phyloP scores from a whole-genome alignment of 2,113 vertebrate genomes.

The Azemiops feae region DNA sequence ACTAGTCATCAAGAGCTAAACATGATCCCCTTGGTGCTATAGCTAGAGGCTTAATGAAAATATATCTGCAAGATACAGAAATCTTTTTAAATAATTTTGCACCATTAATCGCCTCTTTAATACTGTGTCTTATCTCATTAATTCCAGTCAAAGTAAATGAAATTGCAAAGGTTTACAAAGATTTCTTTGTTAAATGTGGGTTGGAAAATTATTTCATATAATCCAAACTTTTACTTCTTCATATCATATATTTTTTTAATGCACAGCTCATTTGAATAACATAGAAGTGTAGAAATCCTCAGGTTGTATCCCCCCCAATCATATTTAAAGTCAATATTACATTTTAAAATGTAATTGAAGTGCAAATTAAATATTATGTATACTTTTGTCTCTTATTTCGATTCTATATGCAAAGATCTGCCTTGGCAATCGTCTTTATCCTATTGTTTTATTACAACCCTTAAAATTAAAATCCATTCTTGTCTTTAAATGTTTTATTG shows the following conservation, averaged over 20 bases:
- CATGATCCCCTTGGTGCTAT: conserved; percentile 55
- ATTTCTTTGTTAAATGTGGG: conserved; percentile 38
- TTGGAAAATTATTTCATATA: conserved; percentile 54
- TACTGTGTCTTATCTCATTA: conserved; percentile 63
- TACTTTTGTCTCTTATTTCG: conserved; percentile 68
- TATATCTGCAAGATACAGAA: conserved; percentile 58
- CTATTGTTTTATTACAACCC: conserved; percentile 65
- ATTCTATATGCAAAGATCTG: conserved; percentile 55
- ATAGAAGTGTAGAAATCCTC: conserved; percentile 38
- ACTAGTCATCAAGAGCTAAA: conserved; percentile 48
- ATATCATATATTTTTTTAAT: conserved; percentile 30
- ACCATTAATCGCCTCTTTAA: conserved; percentile 66
- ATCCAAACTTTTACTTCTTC: conserved; percentile 53
- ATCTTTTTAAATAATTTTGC: conserved; percentile 56
- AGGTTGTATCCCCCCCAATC: conserved; percentile 54
- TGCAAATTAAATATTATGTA: conserved; percentile 73
- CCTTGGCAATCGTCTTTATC: conserved; percentile 65
- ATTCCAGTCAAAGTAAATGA: conserved; percentile 60
- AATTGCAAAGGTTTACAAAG: conserved; percentile 45
- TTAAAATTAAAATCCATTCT: conserved; percentile 72
- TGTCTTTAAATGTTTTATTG: conserved; percentile 65
- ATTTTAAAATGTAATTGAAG: conserved; percentile 56
- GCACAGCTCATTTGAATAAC: conserved; percentile 49
- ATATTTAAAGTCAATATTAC: conserved; percentile 66
- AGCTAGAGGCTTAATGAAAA: conserved; percentile 64